These are phyloP conservation scores for Archips crataeganus DNA, from an alignment of 2,888 invertebrate genomes.

Conservation along the genomic window DNA sequence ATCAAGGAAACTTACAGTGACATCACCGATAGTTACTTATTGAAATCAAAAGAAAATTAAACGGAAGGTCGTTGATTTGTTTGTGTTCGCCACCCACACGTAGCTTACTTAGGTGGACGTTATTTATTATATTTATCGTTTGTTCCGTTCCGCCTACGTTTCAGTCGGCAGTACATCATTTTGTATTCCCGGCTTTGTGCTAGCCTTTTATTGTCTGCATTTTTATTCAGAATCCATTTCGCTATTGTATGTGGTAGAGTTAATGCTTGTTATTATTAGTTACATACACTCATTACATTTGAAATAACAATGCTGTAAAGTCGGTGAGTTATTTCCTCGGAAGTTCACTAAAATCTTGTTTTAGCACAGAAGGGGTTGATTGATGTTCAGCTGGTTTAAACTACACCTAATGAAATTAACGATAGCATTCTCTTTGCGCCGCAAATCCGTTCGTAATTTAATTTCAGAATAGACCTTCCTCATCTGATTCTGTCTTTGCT, in stretches of 20 bases:
- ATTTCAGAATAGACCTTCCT: background rate
- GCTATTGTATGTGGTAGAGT: slow-evolving; percentile 21
- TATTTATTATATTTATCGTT: slow-evolving; percentile 54
- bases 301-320: slow-evolving; percentile 6
- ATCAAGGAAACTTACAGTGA: slow-evolving; percentile 26
- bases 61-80: slow-evolving; percentile 52
- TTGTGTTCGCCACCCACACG: slow-evolving; percentile 35
- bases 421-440: background rate
- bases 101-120: slow-evolving; percentile 45
- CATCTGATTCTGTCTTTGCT: background rate
- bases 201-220: slow-evolving; percentile 37
- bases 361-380: background rate
- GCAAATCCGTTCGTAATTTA: background rate
- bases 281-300: background rate
- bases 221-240: slow-evolving; percentile 35
- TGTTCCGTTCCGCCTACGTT: slow-evolving; percentile 54
- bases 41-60: slow-evolving; percentile 38
- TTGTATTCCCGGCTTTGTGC: slow-evolving; percentile 44
- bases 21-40: slow-evolving; percentile 25
- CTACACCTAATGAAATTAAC: background rate
- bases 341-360: slow-evolving; percentile 12
- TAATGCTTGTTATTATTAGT: slow-evolving; percentile 10
- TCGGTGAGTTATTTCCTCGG: slow-evolving; percentile 8
- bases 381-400: background rate
- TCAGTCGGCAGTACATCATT: slow-evolving; percentile 39